Evolutionary conservation across 1,140 invertebrate genomes (phyloP), one percentile per base, ranked within the genome.

Genomic region (Dinothrombium tinctorium): DNA sequence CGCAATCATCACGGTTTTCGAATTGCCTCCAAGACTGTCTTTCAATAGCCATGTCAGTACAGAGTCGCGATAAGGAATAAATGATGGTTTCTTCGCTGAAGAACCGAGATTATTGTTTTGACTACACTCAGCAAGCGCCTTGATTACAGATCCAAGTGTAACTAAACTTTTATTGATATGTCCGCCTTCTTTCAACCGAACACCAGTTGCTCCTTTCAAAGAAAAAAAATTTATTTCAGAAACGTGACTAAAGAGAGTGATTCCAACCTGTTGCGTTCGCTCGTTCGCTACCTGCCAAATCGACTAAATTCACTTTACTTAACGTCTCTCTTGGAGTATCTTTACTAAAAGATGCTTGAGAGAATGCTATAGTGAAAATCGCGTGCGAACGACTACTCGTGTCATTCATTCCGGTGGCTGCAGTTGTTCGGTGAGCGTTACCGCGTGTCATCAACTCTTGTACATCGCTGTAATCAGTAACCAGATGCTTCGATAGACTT

Each of bases 121-220:
- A 69, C 69, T 72, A 54, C 83, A 78, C 63, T 96, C 89, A 21
- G 90, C 90, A 51, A 98, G 62, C 61, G 92, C 89, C 28, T 87
- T 94, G 61, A 98, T 98, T 45, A 99, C 90, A 56, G 95, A 69
- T 50, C 90, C 89, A 46, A 98, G 67, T 3, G 89, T 96, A 44
- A 89, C 94, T 49, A 98, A 62, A 14, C 89, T 96, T 75, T 87
- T 90, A 61, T 92, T 92, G 51, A 92, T 92, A 63, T 87, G 87
- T 54, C 78, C 84, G 46, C 86, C 86, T 64, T 94, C 86, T 59
- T 87, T 83, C 25, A 96, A 66, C 46, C 90, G 67, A 55, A 96
- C 87, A 11, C 89, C 87, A 23, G 94, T 82, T 33, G 90, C 87
- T 47, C 28, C 28, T 29, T 11, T n/a, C 2, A 29, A 29, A 4